Base-by-base conservation (phyloP, 1,140 invertebrate species). In the Laupala kohalensis region DNA sequence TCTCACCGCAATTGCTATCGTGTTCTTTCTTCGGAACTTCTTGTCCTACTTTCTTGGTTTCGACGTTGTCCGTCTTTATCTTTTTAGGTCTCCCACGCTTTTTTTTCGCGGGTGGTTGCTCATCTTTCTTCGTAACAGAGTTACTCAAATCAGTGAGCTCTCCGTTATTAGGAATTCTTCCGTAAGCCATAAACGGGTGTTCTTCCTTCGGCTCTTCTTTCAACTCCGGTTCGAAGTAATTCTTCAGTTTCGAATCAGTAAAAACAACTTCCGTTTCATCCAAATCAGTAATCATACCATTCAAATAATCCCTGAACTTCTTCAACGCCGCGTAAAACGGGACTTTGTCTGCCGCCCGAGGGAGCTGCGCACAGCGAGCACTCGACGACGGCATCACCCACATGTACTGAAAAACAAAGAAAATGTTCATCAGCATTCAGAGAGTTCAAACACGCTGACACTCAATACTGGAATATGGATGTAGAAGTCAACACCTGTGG, bases 311-410 rank as follows among this genome's bases (percentile, higher is more conserved):
- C 26, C 94, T 86, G 80, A 98, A 93, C 80, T 97, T 97, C 79
- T 95, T 96, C 24, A 98, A 83, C 25, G 95, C 95, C 62, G 91
- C 87, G 83, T 97, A 98, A 84, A 97, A 98, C 73, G 96, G 96
- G 53, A 98, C 94, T 83, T 98, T 98, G 82, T 98, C 96, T 2
- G 94, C 92, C 3, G 95, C 95, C 73, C 95, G 86, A 1, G 96
- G 96, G 74, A 98, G 83, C 79, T 98, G 95, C 27, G 95, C 94
- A 83, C 95, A 98, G 72, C 96, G 86, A 53, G 96, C 96, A 79
- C 94, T 96, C 25, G 95, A 97, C 62, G 96, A 98, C 73, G 96
- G 96, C 95, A 98, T 97, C 77, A 98, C 96, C 93, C 94, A 98
- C 84, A 97, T 94, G 79, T 95, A 92, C 95, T 98, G 85, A 62